Evolutionary conservation across 1,140 invertebrate species (phyloP).

Genomic region (Anagrus nilaparvatae): DNA sequence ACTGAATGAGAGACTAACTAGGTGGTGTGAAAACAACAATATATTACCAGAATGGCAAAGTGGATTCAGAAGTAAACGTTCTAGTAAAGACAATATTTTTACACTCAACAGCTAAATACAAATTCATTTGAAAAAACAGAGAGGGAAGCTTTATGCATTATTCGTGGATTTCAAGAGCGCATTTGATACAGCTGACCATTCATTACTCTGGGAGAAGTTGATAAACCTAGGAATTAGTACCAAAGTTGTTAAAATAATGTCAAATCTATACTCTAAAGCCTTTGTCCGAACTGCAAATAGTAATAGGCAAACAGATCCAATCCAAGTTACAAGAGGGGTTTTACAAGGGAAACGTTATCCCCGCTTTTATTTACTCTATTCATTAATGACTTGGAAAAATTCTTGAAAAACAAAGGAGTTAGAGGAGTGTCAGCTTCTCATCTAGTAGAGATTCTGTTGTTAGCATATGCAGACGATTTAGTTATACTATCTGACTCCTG

Average conservation of each 20-base stretch:
- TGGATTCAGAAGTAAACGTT: slow-evolving; percentile 18
- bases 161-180: slow-evolving; percentile 15
- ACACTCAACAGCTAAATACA: slow-evolving; percentile 13
- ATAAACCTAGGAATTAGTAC: slow-evolving; percentile 11
- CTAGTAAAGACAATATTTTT: slow-evolving; percentile 16
- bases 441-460: too few species aligned
- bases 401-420: background rate
- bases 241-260: slow-evolving; percentile 5
- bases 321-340: background rate
- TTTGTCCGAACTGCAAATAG: background rate
- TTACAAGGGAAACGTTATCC: background rate
- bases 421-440: too few species aligned
- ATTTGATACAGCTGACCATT: slow-evolving; percentile 9
- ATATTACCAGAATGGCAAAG: slow-evolving; percentile 9
- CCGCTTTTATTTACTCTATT: background rate
- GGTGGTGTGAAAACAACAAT: background rate
- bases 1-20: slow-evolving; percentile 4
- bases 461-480: too few species aligned
- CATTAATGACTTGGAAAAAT: background rate
- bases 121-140: slow-evolving; percentile 13
- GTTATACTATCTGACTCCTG: too few species aligned
- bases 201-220: slow-evolving; percentile 6
- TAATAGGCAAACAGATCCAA: background rate
- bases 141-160: slow-evolving; percentile 16
- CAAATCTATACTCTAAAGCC: background rate